Evolutionary conservation across 2,113 vertebrate genomes (phyloP).

Genomic region (Ranitomeya imitator): DNA sequence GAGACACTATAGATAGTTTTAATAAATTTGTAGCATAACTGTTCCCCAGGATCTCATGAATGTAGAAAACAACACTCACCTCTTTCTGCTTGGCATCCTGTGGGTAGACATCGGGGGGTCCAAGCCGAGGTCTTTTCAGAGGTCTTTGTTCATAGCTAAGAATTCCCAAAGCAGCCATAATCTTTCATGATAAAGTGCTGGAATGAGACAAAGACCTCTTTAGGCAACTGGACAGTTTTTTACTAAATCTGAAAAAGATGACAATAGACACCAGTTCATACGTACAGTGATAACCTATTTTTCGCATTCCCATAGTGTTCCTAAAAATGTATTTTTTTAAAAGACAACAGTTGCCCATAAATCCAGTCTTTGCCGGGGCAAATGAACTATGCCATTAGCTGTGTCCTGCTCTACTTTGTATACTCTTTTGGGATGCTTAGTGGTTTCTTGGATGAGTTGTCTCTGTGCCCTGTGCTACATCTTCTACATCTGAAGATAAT

Average conservation of each 20-base stretch:
- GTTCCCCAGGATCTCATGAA: not conserved
- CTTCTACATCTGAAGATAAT: not conserved
- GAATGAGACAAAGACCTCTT: constrained; percentile 67
- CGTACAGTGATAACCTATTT: not conserved
- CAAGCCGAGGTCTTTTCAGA: constrained; percentile 75
- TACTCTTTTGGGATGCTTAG: not conserved
- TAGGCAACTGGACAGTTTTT: constrained; percentile 68
- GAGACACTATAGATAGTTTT: too few relatives aligned
- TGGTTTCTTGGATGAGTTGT: not conserved
- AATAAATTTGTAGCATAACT: too few relatives aligned
- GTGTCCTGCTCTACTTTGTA: not conserved
- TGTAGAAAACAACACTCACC: constrained; percentile 61
- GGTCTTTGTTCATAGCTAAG: constrained; percentile 76
- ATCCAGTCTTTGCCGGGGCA: not conserved
- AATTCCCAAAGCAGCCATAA: constrained; percentile 79
- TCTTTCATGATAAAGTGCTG: constrained; percentile 73
- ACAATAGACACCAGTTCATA: not conserved
- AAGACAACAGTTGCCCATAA: too few relatives aligned
- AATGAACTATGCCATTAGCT: not conserved
- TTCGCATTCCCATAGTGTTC: too few relatives aligned
- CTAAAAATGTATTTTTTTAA: too few relatives aligned
- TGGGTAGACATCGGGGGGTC: constrained; percentile 76
- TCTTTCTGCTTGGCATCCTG: constrained; percentile 79
- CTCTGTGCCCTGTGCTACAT: not conserved
- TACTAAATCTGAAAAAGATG: constrained; percentile 61